These are phyloP conservation scores for Drosophila guanche DNA, from an alignment of 1,140 invertebrate species.

Conservation along the genomic window DNA sequence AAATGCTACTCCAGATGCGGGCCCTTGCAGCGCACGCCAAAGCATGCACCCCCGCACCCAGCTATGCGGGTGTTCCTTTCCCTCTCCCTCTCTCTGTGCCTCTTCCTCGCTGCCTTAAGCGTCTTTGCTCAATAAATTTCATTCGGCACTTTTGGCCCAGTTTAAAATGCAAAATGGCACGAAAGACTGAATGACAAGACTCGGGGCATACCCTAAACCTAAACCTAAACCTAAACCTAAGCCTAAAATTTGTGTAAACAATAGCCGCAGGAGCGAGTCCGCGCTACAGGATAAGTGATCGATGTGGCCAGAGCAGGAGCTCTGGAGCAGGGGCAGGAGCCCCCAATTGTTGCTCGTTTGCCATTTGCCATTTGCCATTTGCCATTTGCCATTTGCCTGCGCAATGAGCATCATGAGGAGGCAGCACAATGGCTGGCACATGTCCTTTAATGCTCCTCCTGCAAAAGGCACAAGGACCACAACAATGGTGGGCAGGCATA, in stretches of 20 bases:
- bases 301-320: too few species aligned
- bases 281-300: too few species aligned
- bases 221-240: too few species aligned
- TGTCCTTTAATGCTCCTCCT: too few species aligned
- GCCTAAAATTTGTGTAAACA: slow-evolving; percentile 5
- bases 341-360: too few species aligned
- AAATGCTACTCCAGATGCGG: slow-evolving; percentile 47
- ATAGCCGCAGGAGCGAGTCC: too few species aligned
- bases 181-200: neutral
- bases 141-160: slow-evolving; percentile 29
- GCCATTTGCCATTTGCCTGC: neutral
- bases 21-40: slow-evolving; percentile 21
- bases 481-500: too few species aligned
- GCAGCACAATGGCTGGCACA: neutral
- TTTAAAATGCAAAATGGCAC: slow-evolving; percentile 32
- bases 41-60: slow-evolving; percentile 4
- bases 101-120: neutral
- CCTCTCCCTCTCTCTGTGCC: too few species aligned
- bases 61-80: slow-evolving; percentile 3
- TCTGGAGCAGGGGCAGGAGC: too few species aligned
- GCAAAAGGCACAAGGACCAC: too few species aligned
- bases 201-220: slow-evolving; percentile 7
- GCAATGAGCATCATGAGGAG: neutral
- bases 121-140: slow-evolving; percentile 31
- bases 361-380: slow-evolving; percentile 1